Evolutionary conservation across 2,797 vertebrate species (phyloP), one percentile per base, ranked within the genome.

Genomic region (Molossus alvarezi): DNA sequence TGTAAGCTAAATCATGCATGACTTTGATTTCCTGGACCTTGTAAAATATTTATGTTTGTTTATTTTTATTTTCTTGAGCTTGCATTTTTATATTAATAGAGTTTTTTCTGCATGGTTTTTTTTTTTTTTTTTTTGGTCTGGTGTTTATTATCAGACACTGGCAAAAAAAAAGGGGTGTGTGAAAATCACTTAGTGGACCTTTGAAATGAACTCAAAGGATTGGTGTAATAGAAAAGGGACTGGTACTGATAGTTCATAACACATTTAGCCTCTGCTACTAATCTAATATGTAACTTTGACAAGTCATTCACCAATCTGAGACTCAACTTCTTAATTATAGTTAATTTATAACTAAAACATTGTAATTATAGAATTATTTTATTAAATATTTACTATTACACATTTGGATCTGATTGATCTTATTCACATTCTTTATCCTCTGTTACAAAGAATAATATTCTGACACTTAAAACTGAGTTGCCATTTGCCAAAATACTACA

Each of bases 21-120:
- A 79, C 58, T 96, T 93, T 94, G 72, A 71, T 84, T 96, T 90
- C 55, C 4, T 71, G 53, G 37, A 21, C 71, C 76, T 96, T 96
- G 48, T 95, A 71, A 97, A 92, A 73, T 96, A 64, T 82, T 85
- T 27, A 11, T 97, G 88, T 62, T 90, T 92, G 58, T 97, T 95
- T 96, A 48, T 96, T 71, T 77, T 96, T 92, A 90, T 93, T 96
- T 94, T 92, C 96, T 96, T 98, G 97, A 98, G 65, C 96, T 98
- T 98, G 98, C 97, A 97, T 98, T 97, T 98, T 95, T 94, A 98
- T 83, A 97, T 97, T 98, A 0, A 97, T 97, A 98, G 97, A 97
- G 41, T 97, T 92, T 97, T 98, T 98, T 94, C 98, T 99, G 98
- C 98, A 99, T 98, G 98, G 98, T 97, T 94, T 98, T 88, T n/a